Percentiles rank a stretch among this genome's conserved stretches.
Evolutionary conservation across 2,888 invertebrate genomes (phyloP).

Genomic region (Ectemnius continuus): DNA sequence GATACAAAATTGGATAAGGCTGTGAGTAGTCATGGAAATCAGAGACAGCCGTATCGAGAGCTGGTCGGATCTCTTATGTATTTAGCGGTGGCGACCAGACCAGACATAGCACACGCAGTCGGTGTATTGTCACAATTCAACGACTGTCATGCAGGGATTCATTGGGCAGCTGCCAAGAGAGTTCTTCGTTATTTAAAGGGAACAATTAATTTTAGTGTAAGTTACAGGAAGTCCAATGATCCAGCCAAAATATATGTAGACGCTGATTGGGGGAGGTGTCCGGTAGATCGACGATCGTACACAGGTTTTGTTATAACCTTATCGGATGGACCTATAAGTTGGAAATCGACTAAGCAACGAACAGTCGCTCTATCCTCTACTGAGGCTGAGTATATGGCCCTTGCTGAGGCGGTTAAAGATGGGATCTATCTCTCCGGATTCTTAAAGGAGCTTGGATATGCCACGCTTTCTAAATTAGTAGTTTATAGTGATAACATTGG

Average conservation of each 20-base stretch:
- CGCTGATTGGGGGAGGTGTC: constrained; percentile 6
- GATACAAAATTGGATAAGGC: constrained; percentile 13
- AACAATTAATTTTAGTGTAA: not conserved
- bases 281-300: not conserved
- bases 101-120: constrained; percentile 12
- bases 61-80: constrained; percentile 8
- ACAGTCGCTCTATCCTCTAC: not conserved
- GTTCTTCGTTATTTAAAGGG: constrained; percentile 6
- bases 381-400: not conserved
- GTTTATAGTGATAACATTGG: too few relatives aligned
- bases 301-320: constrained; percentile 8
- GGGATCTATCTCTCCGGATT: too few relatives aligned
- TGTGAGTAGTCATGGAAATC: not conserved
- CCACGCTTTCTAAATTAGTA: too few relatives aligned
- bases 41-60: not conserved
- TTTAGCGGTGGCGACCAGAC: constrained; percentile 13
- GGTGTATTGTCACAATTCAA: constrained; percentile 9
- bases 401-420: not conserved
- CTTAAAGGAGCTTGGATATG: too few relatives aligned
- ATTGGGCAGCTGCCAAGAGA: constrained; percentile 10
- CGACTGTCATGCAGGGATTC: not conserved
- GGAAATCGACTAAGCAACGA: constrained; percentile 5
- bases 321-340: not conserved
- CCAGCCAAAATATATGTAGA: not conserved
- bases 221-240: constrained; percentile 4